Conservation (phyloP, 2,888 invertebrate genomes). For the Mythimna ferrago region DNA sequence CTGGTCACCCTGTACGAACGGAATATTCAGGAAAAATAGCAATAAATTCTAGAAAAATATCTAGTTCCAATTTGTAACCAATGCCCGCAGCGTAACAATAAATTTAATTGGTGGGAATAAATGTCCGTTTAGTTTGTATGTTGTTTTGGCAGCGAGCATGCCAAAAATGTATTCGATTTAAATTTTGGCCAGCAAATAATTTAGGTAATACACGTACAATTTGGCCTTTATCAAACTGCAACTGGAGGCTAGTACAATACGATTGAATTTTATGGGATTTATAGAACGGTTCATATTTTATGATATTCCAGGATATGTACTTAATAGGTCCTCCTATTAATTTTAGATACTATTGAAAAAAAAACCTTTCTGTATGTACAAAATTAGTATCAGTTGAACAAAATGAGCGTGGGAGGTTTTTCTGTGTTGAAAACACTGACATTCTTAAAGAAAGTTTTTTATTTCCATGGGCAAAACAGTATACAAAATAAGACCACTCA, state of each 20-base stretch:
- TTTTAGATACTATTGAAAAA: too few species aligned
- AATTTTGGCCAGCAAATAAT: slow-evolving; percentile 31
- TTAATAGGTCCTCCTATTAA: too few species aligned
- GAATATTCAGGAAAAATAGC: background rate
- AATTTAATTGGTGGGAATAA: slow-evolving; percentile 52
- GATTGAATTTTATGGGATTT: background rate
- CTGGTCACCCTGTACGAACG: background rate
- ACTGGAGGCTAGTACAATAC: too few species aligned
- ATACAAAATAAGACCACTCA: too few species aligned
- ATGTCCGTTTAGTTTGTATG: slow-evolving; percentile 32
- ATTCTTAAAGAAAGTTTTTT: too few species aligned
- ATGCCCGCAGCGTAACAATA: slow-evolving; percentile 32
- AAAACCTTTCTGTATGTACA: too few species aligned
- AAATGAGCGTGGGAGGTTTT: too few species aligned
- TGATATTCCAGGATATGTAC: too few species aligned
- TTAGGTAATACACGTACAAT: slow-evolving; percentile 8
- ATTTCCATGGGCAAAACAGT: too few species aligned
- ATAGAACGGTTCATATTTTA: background rate
- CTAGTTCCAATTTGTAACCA: slow-evolving; percentile 31
- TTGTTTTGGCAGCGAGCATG: slow-evolving; percentile 34
- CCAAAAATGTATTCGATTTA: slow-evolving; percentile 39
- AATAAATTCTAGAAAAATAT: slow-evolving; percentile 32
- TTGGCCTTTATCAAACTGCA: background rate
- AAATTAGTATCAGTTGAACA: too few species aligned
- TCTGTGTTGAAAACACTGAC: too few species aligned